A percentile compares a stretch with the other conserved stretches of the same genome.
These are phyloP conservation scores for Sorex araneus DNA, from an alignment of 2,113 vertebrate genomes.

Conservation along the genomic window DNA sequence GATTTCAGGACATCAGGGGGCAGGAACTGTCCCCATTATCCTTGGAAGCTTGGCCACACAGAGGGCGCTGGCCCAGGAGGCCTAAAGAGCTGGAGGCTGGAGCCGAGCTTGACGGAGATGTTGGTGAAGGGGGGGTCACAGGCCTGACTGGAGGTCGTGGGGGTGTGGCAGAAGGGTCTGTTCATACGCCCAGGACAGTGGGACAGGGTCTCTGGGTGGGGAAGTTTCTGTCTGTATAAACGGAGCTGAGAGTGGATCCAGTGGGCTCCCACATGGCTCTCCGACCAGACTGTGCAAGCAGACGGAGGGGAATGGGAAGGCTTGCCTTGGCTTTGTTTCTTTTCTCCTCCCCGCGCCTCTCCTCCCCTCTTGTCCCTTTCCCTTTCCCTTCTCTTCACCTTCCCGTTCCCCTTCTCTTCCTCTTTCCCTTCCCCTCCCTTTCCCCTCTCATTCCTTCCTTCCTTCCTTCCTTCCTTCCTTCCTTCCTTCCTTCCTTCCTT, in stretches of 20 bases:
- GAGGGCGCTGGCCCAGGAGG: not conserved
- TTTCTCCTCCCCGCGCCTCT: no score
- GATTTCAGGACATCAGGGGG: not conserved
- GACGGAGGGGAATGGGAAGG: not conserved
- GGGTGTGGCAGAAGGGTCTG: not conserved
- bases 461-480: no score
- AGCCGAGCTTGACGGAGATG: not conserved
- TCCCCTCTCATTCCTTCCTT: no score
- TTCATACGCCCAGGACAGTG: not conserved
- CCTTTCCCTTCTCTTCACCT: no score
- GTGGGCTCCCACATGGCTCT: not conserved
- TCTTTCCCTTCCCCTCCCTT: no score
- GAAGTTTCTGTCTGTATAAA: not conserved
- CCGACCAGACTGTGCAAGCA: not conserved
- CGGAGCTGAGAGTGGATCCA: not conserved
- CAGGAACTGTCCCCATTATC: not conserved
- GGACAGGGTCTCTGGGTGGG: not conserved
- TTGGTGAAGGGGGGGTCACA: rapidly evolving
- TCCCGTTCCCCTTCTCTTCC: no score
- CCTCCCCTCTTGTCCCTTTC: no score
- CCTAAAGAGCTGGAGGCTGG: not conserved
- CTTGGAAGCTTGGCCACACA: not conserved
- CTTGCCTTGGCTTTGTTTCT: no score
- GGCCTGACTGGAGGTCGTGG: rapidly evolving
- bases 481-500: no score